Evolutionary conservation across 2,113 vertebrate genomes (phyloP).

Genomic region (Orientallactaga bullata): DNA sequence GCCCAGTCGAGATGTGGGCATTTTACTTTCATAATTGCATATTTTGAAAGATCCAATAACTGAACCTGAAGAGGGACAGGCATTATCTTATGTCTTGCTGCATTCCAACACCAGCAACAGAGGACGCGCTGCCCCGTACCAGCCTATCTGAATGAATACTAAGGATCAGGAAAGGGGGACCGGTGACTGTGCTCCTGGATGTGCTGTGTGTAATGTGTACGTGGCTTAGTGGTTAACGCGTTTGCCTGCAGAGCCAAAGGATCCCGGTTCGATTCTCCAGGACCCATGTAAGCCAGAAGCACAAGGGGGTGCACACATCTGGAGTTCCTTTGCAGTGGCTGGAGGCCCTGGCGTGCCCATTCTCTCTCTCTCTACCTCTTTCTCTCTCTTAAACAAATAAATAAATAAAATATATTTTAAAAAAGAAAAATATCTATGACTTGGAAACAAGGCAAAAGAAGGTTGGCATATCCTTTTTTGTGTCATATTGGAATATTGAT

Average conservation of each 20-base stretch:
- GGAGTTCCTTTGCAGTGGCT: too few species aligned
- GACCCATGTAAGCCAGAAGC: too few species aligned
- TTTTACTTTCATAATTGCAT: background rate
- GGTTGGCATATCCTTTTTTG: background rate
- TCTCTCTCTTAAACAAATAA: too few species aligned
- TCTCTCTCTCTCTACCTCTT: too few species aligned
- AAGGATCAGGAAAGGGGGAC: background rate
- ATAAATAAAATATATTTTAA: too few species aligned
- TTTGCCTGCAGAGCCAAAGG: too few species aligned
- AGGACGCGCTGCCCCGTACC: background rate
- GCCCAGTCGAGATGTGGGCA: background rate
- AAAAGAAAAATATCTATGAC: slow-evolving; percentile 36
- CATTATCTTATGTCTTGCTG: background rate
- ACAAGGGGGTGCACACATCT: too few species aligned
- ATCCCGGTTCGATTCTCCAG: too few species aligned
- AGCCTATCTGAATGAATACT: background rate
- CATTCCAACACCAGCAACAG: background rate
- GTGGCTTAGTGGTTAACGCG: too few species aligned
- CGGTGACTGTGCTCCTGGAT: background rate
- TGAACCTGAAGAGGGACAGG: background rate
- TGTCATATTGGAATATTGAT: background rate
- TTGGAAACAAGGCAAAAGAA: slow-evolving; percentile 43
- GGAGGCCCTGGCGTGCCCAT: too few species aligned
- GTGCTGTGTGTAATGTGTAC: background rate
- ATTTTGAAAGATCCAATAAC: background rate